Evolutionary conservation across 2,113 vertebrate genomes (phyloP).

Genomic region (Sylvietta virens): DNA sequence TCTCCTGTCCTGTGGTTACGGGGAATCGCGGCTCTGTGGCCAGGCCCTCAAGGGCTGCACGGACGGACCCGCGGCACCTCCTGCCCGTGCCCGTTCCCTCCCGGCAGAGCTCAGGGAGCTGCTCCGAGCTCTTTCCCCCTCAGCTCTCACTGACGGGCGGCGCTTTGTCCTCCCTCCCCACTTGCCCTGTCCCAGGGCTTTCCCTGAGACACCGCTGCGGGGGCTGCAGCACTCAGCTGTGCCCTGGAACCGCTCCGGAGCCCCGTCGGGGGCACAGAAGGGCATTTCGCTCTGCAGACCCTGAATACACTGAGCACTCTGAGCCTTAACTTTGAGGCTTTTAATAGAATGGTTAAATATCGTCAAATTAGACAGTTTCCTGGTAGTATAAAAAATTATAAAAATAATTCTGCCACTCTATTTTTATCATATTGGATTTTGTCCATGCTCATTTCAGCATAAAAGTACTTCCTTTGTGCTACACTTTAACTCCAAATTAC

Average conservation of each 20-base stretch:
- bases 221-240: background rate
- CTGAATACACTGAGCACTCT: background rate
- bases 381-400: background rate
- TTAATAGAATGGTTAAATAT: background rate
- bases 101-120: fast-evolving
- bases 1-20: background rate
- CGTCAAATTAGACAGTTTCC: background rate
- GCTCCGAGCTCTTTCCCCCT: background rate
- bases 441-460: background rate
- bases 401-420: background rate
- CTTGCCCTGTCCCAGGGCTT: background rate
- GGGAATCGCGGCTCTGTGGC: background rate
- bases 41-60: background rate
- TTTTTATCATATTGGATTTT: background rate
- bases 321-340: background rate
- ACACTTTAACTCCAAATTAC: background rate
- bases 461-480: background rate
- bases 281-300: background rate
- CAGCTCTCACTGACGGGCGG: background rate
- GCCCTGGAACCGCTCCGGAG: background rate
- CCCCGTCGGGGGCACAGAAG: background rate
- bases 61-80: background rate
- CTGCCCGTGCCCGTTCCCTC: background rate
- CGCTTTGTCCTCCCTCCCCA: background rate
- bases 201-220: fast-evolving